phyloP scores from a whole-genome alignment of 2,113 vertebrate species.

The Eurystomus gularis region DNA sequence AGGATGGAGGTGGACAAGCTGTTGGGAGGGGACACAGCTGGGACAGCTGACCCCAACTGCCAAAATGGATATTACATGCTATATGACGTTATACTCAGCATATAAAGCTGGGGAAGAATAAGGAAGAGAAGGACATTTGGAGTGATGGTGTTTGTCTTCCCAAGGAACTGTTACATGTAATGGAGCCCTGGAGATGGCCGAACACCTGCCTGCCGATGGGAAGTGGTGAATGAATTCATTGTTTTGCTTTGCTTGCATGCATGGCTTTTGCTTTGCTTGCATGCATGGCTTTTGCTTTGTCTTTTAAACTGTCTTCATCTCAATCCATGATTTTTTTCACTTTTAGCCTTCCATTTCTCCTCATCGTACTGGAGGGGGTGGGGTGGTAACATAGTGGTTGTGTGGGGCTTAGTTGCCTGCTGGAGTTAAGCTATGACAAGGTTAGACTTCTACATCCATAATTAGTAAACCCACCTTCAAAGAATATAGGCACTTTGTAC shows the following conservation, averaged over 20 bases:
- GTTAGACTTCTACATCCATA: background rate
- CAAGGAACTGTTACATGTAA: rapidly evolving
- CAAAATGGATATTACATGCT: background rate
- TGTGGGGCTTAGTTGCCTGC: background rate
- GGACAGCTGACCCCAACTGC: background rate
- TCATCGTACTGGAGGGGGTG: rapidly evolving
- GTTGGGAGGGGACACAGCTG: background rate
- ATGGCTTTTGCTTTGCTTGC: background rate
- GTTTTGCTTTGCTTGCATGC: background rate
- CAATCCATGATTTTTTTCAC: background rate
- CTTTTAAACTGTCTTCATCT: background rate
- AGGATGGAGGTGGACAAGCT: background rate
- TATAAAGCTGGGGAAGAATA: background rate
- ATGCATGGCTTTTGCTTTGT: rapidly evolving
- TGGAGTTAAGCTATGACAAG: background rate
- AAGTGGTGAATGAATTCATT: background rate
- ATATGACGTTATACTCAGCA: too few relatives aligned
- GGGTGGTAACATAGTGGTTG: background rate
- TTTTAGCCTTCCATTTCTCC: background rate
- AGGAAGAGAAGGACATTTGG: rapidly evolving
- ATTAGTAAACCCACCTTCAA: background rate
- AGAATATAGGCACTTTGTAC: background rate
- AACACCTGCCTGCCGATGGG: background rate
- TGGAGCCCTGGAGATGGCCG: background rate
- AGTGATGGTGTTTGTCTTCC: background rate